Conservation (phyloP, 2,113 vertebrate species). For the Sceloporus undulatus region DNA sequence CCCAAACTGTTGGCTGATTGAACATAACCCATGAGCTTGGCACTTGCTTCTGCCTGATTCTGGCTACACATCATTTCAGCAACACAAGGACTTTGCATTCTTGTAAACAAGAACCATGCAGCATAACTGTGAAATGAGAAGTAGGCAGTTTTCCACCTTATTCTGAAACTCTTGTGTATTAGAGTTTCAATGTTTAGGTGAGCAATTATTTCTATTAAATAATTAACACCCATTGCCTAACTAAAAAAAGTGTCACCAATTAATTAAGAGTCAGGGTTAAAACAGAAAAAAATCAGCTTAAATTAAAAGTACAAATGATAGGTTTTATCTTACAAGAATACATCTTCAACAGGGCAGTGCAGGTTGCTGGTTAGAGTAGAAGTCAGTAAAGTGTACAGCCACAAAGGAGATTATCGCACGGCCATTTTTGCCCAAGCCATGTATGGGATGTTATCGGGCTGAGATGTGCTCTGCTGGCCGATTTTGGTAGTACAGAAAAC, state of each 20-base stretch:
- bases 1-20: neutral
- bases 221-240: neutral
- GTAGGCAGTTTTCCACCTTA: neutral
- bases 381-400: no score
- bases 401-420: no score
- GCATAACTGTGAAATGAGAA: neutral
- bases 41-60: neutral
- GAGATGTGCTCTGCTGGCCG: no score
- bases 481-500: no score
- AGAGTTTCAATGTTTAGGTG: neutral
- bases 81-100: neutral
- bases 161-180: neutral
- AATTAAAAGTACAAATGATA: neutral
- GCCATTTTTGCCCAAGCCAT: no score
- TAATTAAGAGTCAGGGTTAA: neutral
- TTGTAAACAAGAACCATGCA: neutral
- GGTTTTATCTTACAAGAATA: neutral
- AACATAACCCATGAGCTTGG: neutral
- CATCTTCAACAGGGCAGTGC: neutral
- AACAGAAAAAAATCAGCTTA: neutral
- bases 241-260: neutral
- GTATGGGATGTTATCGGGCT: no score
- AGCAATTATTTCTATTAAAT: neutral
- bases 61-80: neutral
- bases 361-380: neutral